phyloP scores from a whole-genome alignment of 2,888 invertebrate species.

The Drosophila setosimentum region DNA sequence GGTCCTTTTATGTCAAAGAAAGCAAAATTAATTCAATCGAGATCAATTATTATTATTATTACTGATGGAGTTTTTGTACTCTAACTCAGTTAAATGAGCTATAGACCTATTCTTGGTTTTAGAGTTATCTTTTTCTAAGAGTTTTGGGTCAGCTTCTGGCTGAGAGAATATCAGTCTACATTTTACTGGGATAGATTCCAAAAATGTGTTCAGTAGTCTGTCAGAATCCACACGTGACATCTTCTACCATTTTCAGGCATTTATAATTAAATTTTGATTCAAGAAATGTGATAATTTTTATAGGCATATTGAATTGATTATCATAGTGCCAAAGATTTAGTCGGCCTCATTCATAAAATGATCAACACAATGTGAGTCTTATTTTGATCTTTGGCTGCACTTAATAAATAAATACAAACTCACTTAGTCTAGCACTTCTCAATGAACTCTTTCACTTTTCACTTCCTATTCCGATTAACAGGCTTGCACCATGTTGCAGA shows the following conservation, averaged over 20 bases:
- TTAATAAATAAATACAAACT: slow-evolving; percentile 10
- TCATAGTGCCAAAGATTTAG: not conserved
- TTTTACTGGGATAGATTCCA: rapidly evolving
- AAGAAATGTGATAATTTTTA: not conserved
- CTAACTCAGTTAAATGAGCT: not conserved
- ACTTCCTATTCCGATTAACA: slow-evolving; percentile 41
- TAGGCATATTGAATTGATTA: not conserved
- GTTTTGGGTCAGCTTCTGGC: not conserved
- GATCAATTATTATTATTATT: too few relatives aligned
- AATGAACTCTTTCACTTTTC: slow-evolving; percentile 41
- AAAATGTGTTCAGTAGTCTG: not conserved
- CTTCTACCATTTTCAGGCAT: not conserved
- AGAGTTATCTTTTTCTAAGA: not conserved
- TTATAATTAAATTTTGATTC: not conserved
- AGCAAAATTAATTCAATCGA: not conserved
- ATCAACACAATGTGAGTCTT: not conserved
- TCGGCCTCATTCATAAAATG: not conserved
- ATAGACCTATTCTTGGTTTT: not conserved
- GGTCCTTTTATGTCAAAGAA: not conserved
- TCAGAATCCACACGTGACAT: not conserved
- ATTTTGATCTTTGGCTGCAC: slow-evolving; percentile 1
- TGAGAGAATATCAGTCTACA: not conserved
- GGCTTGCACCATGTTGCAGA: slow-evolving; percentile 12
- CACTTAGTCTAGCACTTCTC: slow-evolving; percentile 21
- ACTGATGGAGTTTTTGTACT: too few relatives aligned